Evolutionary conservation across 2,113 vertebrate species (phyloP).

Genomic region (Melanerpes formicivorus): DNA sequence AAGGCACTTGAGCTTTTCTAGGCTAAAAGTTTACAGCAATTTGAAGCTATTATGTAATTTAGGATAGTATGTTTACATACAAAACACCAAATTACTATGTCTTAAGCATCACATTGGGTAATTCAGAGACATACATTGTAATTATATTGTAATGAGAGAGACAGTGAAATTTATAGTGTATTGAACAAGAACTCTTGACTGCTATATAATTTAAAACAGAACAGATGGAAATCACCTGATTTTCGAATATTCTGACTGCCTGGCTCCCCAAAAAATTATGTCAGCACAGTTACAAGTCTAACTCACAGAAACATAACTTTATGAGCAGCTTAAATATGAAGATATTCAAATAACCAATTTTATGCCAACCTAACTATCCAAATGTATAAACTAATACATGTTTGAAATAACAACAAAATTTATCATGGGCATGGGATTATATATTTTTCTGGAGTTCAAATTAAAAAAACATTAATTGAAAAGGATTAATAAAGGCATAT

Average conservation of each 20-base stretch:
- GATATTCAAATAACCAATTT: not conserved
- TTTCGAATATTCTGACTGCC: not conserved
- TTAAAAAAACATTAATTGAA: not conserved
- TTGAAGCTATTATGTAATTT: not conserved
- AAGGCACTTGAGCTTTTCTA: not conserved
- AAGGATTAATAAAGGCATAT: not conserved
- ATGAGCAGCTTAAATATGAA: not conserved
- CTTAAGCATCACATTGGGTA: not conserved
- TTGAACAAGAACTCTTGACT: not conserved
- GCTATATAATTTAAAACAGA: not conserved
- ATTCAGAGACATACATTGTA: not conserved
- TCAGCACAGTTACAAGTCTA: not conserved
- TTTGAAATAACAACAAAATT: not conserved
- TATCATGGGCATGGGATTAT: not conserved
- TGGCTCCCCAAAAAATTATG: not conserved
- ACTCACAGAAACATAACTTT: accelerated
- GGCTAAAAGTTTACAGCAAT: not conserved
- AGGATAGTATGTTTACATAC: not conserved
- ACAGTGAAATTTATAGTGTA: not conserved
- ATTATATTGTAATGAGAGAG: not conserved
- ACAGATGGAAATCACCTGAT: not conserved
- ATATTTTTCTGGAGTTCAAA: not conserved
- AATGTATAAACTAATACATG: not conserved
- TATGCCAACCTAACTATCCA: not conserved
- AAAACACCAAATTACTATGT: not conserved